A percentile compares a stretch with the other conserved stretches of the same genome.
These are phyloP conservation scores for Macrotis lagotis DNA, from an alignment of 2,113 vertebrate species.

Conservation along the genomic window DNA sequence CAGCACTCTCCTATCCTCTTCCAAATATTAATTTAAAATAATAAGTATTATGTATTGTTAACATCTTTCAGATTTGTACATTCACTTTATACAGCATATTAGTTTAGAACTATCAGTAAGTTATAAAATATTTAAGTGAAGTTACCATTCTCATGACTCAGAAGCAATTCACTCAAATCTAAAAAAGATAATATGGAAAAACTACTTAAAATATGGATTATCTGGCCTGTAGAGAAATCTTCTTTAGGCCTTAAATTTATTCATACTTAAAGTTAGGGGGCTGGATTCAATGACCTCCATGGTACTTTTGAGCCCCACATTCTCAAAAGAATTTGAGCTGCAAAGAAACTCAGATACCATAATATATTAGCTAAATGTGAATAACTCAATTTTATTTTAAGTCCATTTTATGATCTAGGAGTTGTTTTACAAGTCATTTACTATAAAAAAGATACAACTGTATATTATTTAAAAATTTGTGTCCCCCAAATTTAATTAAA, in stretches of 20 bases:
- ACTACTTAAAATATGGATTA: background rate
- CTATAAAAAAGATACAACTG: background rate
- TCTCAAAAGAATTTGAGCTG: background rate
- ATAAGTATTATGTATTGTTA: background rate
- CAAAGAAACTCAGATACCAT: background rate
- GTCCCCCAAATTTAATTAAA: background rate
- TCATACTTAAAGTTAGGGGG: background rate
- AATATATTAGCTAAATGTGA: background rate
- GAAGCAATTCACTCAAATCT: background rate
- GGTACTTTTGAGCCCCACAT: background rate
- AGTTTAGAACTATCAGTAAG: background rate
- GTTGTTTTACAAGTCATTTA: background rate
- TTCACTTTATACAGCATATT: background rate
- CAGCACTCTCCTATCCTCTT: background rate
- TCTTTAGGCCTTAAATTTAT: background rate
- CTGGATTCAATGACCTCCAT: background rate
- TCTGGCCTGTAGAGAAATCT: no score
- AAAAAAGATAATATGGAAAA: constrained; percentile 17
- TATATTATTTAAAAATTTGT: background rate
- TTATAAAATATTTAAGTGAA: no score
- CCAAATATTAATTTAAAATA: constrained; percentile 11
- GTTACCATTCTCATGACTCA: no score
- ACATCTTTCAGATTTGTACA: constrained; percentile 1
- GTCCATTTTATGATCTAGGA: background rate
- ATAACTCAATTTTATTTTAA: background rate